A percentile compares a stretch with the other conserved stretches of the same genome.
Conservation (phyloP, 1,140 invertebrate genomes). For the Theocolax elegans region DNA sequence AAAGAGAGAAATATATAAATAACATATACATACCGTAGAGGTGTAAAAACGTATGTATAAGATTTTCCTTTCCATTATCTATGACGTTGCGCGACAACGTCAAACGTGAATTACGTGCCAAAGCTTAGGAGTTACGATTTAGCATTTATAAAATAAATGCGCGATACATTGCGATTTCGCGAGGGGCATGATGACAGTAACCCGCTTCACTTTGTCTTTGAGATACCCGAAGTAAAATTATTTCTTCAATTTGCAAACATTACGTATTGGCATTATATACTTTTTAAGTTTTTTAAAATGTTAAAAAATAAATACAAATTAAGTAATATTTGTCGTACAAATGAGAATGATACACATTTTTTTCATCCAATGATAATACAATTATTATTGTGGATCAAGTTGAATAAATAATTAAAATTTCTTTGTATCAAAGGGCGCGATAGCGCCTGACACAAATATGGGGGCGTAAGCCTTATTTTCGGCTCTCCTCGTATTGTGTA, state of each 20-base stretch:
- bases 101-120: conserved; percentile 55
- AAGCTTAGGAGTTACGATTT: conserved; percentile 45
- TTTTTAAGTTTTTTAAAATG: not conserved
- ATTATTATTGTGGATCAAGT: too few species aligned
- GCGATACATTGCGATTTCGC: not conserved
- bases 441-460: too few species aligned
- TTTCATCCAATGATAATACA: too few species aligned
- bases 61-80: conserved; percentile 16
- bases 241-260: not conserved
- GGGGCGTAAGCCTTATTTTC: too few species aligned
- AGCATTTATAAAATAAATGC: conserved; percentile 14
- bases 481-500: too few species aligned
- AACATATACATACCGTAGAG: not conserved
- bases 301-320: too few species aligned
- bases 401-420: too few species aligned
- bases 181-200: not conserved
- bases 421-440: too few species aligned
- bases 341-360: too few species aligned
- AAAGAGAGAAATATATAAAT: conserved; percentile 6
- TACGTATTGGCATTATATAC: not conserved
- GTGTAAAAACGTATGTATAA: not conserved
- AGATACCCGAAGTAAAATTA: conserved; percentile 29
- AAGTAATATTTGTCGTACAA: too few species aligned
- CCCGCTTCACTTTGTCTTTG: conserved; percentile 18
- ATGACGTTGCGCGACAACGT: conserved; percentile 31